Evolutionary conservation across 2,888 invertebrate genomes (phyloP).

Genomic region (Pandemis heparana): DNA sequence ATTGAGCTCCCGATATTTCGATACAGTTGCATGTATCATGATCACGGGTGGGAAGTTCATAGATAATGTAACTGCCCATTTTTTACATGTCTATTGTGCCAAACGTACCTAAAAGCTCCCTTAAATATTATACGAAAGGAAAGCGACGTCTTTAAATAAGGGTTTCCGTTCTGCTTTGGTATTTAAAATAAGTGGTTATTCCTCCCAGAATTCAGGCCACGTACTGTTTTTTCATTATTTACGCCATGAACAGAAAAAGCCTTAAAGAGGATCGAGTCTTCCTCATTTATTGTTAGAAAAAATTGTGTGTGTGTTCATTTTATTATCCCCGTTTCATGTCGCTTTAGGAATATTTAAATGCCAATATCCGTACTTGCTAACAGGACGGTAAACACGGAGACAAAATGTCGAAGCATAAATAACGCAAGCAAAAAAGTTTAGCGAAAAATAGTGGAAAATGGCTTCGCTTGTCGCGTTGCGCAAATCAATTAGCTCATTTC

Average conservation of each 20-base stretch:
- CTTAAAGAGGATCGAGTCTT: constrained; percentile 22
- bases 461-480: background rate
- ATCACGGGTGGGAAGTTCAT: too few species aligned
- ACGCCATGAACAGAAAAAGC: constrained; percentile 40
- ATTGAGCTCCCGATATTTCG: too few species aligned
- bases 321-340: background rate
- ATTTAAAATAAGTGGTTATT: constrained; percentile 38
- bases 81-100: background rate
- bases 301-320: background rate
- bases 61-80: background rate
- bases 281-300: constrained; percentile 28
- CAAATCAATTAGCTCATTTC: background rate
- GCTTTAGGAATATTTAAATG: background rate
- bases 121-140: constrained; percentile 9
- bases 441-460: too few species aligned
- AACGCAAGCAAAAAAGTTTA: too few species aligned
- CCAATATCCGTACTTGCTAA: too few species aligned
- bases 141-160: constrained; percentile 13
- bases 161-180: constrained; percentile 10
- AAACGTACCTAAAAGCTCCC: background rate
- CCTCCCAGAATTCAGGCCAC: constrained; percentile 29
- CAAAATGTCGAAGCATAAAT: too few species aligned
- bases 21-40: too few species aligned
- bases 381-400: too few species aligned
- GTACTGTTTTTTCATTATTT: constrained; percentile 41